Conservation (phyloP, 2,113 vertebrate genomes). For the Mandrillus leucophaeus region DNA sequence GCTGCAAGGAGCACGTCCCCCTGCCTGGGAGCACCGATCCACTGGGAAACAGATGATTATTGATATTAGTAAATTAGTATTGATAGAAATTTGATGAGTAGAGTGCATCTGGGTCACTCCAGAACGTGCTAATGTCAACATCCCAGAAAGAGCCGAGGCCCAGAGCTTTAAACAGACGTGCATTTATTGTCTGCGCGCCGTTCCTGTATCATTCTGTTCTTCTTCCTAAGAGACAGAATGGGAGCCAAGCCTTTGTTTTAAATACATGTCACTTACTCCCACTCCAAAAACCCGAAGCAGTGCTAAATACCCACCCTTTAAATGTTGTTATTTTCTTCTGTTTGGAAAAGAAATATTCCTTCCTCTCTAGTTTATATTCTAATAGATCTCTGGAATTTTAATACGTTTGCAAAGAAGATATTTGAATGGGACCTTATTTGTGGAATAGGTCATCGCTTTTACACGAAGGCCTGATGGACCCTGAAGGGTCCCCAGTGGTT, state of each 20-base stretch:
- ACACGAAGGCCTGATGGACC: background rate
- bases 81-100: conserved; percentile 96
- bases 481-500: background rate
- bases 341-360: background rate
- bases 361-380: background rate
- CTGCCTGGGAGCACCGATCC: conserved; percentile 87
- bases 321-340: background rate
- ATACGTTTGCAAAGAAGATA: background rate
- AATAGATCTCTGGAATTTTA: background rate
- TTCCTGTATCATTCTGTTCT: background rate
- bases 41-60: conserved; percentile 93
- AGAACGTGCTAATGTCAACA: conserved; percentile 83
- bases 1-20: conserved; percentile 79
- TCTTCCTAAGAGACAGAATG: background rate
- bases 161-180: conserved; percentile 6
- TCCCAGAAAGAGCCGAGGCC: conserved; percentile 55
- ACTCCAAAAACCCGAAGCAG: rapidly evolving
- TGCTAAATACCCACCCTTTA: rapidly evolving
- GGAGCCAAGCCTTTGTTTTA: background rate
- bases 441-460: background rate
- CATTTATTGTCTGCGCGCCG: background rate
- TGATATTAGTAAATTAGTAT: conserved; percentile 99
- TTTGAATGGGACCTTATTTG: background rate
- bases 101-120: conserved; percentile 89
- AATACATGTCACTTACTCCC: rapidly evolving